Evolutionary conservation across 2,888 invertebrate species (phyloP), one percentile per base, ranked within the genome.

Genomic region (Hofmannophila pseudospretella): DNA sequence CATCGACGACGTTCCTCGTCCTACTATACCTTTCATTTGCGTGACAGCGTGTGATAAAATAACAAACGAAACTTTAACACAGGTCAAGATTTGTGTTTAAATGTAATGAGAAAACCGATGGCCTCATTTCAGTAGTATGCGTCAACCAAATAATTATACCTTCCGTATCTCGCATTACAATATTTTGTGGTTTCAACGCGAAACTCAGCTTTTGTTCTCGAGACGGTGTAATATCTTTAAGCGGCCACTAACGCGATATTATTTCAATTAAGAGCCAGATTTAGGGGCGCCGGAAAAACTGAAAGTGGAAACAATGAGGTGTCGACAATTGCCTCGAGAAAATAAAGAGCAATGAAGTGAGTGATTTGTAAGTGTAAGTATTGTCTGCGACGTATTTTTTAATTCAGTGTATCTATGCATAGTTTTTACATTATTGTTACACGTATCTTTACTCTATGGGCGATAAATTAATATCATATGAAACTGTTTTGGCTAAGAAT

Each of bases 241-340:
- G 76, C 59, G 71, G 65, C 77, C 76, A 70, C 73, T 72, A 72
- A 82, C 69, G 69, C 59, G 74, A 75, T 77, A 80, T 78, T 73
- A 81, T 76, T 73, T 77, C 77, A 81, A 81, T 82, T 80, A 82
- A 81, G 66, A 62, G 57, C 57, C 67, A 76, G 75, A 81, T 82
- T 80, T 81, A 82, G 67, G 53, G 51, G 58, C 68, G 67, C 62
- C 61, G 67, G 71, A 81, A 82, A 82, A 78, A 76, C 67, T 72
- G 70, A 75, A 77, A 78, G n/a, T n/a, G n/a, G n/a, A n/a, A 16
- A 84, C 80, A 84, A 84, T 81, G 78, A 79, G 62, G 69, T 72
- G 75, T 65, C 70, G 65, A 70, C 74, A 65, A 70, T 72, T 64
- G 71, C 58, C 50, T 58, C 52, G 61, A 62, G 69, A 71, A 73